These are phyloP conservation scores for Taphrorychus bicolor DNA, from an alignment of 2,888 invertebrate genomes.

Conservation along the genomic window DNA sequence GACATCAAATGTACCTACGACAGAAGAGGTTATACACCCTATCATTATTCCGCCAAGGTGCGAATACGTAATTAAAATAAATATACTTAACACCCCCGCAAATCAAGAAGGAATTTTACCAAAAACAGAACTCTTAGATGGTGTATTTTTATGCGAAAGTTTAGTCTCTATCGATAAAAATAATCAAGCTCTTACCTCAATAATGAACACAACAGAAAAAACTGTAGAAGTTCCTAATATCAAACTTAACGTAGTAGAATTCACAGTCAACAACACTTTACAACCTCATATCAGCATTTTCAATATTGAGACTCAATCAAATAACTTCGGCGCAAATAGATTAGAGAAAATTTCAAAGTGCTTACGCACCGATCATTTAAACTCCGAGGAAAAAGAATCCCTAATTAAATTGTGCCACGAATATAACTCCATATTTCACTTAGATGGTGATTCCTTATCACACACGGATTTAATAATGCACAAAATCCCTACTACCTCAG, in stretches of 20 bases:
- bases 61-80: conserved; percentile 26
- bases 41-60: conserved; percentile 11
- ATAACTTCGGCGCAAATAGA: background rate
- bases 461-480: conserved; percentile 43
- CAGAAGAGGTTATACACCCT: background rate
- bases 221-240: conserved; percentile 13
- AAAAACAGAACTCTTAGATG: conserved; percentile 13
- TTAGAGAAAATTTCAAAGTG: background rate
- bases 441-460: conserved; percentile 45
- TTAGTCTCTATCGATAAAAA: conserved; percentile 14
- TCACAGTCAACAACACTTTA: background rate
- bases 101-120: conserved; percentile 27
- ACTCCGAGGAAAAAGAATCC: conserved; percentile 25
- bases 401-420: conserved; percentile 42
- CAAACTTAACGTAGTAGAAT: conserved; percentile 3
- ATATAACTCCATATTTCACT: conserved; percentile 46
- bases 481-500: conserved; percentile 17
- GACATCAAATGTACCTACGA: background rate
- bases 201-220: conserved; percentile 26
- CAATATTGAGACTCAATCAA: background rate
- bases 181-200: conserved; percentile 27
- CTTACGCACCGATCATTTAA: conserved; percentile 42
- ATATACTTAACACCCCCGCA: conserved; percentile 11
- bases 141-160: conserved; percentile 29
- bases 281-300: background rate